Evolutionary conservation across 2,888 invertebrate species (phyloP).

Genomic region (Morpho achilles): DNA sequence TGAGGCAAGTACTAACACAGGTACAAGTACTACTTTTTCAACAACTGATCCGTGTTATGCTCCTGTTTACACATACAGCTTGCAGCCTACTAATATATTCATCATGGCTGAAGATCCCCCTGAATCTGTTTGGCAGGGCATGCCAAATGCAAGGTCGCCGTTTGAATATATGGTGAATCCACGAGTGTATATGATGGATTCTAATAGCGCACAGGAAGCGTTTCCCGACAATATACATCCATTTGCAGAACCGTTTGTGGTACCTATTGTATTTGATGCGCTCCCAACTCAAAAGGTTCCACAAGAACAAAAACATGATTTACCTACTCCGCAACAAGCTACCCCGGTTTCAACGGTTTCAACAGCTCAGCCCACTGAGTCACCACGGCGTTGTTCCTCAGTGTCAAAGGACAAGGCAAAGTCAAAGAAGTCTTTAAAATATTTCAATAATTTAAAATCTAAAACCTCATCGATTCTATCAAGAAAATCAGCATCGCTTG

Average conservation of each 20-base stretch:
- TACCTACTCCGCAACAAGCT: too few relatives aligned
- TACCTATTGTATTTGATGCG: constrained; percentile 3
- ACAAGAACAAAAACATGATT: neutral
- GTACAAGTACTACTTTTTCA: constrained; percentile 40
- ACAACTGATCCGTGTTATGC: constrained; percentile 40
- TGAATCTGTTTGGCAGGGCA: constrained; percentile 23
- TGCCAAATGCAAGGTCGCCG: constrained; percentile 16
- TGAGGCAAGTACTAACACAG: constrained; percentile 33
- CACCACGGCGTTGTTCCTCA: too few relatives aligned
- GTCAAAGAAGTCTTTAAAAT: too few relatives aligned
- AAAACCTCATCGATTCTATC: too few relatives aligned
- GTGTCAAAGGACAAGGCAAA: too few relatives aligned
- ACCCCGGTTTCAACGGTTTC: too few relatives aligned
- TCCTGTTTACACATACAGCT: constrained; percentile 81
- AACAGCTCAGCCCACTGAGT: too few relatives aligned
- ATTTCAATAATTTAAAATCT: too few relatives aligned
- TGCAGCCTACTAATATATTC: constrained; percentile 76
- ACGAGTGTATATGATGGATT: constrained; percentile 30
- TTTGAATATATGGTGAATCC: constrained; percentile 49
- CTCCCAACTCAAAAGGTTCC: neutral
- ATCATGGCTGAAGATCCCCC: constrained; percentile 54
- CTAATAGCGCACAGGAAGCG: constrained; percentile 41
- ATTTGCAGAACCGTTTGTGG: constrained; percentile 13
- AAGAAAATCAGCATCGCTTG: neutral
- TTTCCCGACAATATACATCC: constrained; percentile 26